phyloP scores from a whole-genome alignment of 2,888 invertebrate species.

The Tetanocera ferruginea region DNA sequence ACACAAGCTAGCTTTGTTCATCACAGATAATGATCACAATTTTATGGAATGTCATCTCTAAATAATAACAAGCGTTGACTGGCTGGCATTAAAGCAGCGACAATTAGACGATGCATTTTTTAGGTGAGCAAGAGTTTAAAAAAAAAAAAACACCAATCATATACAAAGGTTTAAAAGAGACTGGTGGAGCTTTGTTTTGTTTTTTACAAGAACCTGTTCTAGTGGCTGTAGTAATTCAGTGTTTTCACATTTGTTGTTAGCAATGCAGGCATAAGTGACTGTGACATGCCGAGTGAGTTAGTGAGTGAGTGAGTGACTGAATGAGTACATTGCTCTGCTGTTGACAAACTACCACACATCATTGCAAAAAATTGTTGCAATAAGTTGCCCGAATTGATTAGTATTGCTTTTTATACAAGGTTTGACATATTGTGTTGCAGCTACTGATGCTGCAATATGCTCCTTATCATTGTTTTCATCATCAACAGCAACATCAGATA shows the following conservation, averaged over 20 bases:
- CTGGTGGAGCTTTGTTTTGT: too few species aligned
- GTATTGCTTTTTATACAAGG: conserved; percentile 25
- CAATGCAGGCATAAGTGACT: neutral
- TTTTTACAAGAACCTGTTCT: too few species aligned
- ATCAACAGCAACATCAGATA: neutral
- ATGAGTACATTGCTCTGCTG: neutral
- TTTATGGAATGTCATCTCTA: too few species aligned
- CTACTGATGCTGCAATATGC: neutral
- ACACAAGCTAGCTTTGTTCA: too few species aligned
- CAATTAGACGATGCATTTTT: neutral
- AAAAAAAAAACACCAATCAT: neutral
- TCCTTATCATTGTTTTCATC: neutral
- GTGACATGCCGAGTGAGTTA: too few species aligned
- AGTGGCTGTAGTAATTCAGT: neutral
- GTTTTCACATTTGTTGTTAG: neutral
- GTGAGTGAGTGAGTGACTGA: neutral
- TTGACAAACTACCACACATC: neutral
- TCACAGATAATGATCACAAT: too few species aligned
- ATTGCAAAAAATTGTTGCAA: conserved; percentile 26
- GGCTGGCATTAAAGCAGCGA: too few species aligned
- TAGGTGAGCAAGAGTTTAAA: neutral
- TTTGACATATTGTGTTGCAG: neutral
- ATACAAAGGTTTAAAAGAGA: too few species aligned
- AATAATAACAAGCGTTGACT: too few species aligned
- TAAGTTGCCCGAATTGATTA: conserved; percentile 38